Conservation (phyloP, 2,797 vertebrate species). For the Neosilurus hyrtlii region DNA sequence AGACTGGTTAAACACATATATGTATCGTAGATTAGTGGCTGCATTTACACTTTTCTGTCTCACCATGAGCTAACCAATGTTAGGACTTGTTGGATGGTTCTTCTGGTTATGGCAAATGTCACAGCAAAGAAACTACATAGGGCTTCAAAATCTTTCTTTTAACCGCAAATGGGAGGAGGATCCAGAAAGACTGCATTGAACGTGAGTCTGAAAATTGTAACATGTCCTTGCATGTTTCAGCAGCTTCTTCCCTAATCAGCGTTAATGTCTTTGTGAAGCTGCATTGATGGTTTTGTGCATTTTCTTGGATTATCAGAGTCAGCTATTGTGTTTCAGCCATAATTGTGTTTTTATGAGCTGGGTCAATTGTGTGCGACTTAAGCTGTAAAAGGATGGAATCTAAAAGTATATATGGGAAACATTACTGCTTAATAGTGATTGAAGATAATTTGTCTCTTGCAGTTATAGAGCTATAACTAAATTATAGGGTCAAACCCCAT, state of each 20-base stretch:
- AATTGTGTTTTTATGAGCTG: not conserved
- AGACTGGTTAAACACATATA: not conserved
- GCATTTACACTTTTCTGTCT: not conserved
- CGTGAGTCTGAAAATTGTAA: not conserved
- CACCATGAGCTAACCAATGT: not conserved
- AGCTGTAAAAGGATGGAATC: conserved; percentile 10
- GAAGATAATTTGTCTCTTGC: not conserved
- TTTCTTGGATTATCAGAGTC: not conserved
- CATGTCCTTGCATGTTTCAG: not conserved
- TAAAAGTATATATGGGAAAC: not conserved
- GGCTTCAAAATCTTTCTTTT: not conserved
- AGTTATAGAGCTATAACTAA: not conserved
- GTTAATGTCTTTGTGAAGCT: not conserved
- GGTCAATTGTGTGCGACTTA: not conserved
- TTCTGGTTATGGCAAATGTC: not conserved
- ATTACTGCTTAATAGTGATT: conserved; percentile 5
- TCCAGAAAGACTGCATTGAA: not conserved
- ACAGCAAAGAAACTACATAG: not conserved
- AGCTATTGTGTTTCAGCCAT: not conserved
- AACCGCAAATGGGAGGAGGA: not conserved
- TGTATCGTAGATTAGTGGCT: not conserved
- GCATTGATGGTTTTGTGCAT: not conserved
- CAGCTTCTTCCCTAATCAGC: not conserved
- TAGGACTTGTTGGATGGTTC: not conserved
- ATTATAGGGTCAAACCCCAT: not conserved